These are phyloP conservation scores for Cosmia pyralina DNA, from an alignment of 2,888 invertebrate genomes.

Conservation along the genomic window DNA sequence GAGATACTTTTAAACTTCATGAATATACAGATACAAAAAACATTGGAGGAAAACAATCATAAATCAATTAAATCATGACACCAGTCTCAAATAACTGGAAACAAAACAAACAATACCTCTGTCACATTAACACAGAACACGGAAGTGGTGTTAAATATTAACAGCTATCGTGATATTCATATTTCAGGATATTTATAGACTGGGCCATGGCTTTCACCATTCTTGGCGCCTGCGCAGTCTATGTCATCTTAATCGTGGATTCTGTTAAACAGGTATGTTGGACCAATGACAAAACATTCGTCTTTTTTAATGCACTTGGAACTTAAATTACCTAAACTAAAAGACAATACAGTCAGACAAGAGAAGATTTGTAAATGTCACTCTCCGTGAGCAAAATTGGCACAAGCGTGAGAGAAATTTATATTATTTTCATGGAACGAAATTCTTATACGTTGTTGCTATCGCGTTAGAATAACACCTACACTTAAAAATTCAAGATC, in stretches of 20 bases:
- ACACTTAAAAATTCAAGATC: not conserved
- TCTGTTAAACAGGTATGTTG: conserved; percentile 92
- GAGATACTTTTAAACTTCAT: no score
- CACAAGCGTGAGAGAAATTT: not conserved
- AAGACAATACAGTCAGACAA: conserved; percentile 10
- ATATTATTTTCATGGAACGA: conserved; percentile 18
- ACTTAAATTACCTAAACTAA: conserved; percentile 2
- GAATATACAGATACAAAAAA: no score
- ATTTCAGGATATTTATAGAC: conserved; percentile 93
- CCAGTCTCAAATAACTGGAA: not conserved
- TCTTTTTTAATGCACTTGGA: conserved; percentile 28
- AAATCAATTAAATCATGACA: no score
- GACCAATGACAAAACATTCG: conserved; percentile 65
- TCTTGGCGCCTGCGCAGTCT: conserved; percentile 93
- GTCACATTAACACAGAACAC: conserved; percentile 9
- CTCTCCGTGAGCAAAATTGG: conserved; percentile 3
- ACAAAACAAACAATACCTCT: conserved; percentile 14
- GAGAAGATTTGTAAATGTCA: conserved; percentile 18
- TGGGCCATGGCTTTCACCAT: conserved; percentile 93
- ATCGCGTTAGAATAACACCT: not conserved
- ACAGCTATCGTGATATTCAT: conserved; percentile 45
- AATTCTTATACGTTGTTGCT: conserved; percentile 4
- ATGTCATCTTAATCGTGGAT: conserved; percentile 93
- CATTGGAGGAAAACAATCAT: no score
- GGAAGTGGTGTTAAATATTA: conserved; percentile 25